Evolutionary conservation across 2,888 invertebrate species (phyloP).

Genomic region (Campoletis raptor): DNA sequence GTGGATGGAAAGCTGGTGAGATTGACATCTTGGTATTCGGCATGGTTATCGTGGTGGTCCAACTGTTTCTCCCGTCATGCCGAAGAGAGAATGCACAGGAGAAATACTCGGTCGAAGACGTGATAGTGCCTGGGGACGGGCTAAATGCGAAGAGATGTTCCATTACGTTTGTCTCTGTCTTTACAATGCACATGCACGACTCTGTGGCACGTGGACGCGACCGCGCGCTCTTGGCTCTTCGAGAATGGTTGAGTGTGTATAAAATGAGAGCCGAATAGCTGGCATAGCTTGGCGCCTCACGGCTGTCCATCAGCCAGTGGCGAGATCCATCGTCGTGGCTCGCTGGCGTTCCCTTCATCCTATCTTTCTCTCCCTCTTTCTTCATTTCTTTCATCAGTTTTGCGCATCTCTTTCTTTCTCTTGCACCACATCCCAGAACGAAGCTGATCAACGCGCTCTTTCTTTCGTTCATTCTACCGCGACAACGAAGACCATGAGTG

Average conservation of each 20-base stretch:
- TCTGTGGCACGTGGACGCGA: conserved; percentile 66
- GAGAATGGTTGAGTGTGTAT: conserved; percentile 66
- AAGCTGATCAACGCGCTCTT: conserved; percentile 57
- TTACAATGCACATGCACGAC: conserved; percentile 44
- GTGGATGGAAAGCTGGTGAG: conserved; percentile 56
- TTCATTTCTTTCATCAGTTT: conserved; percentile 35
- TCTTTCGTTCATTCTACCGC: conserved; percentile 55
- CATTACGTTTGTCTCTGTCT: conserved; percentile 51
- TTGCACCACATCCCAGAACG: conserved; percentile 37
- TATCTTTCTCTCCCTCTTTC: conserved; percentile 56
- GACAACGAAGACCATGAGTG: conserved; percentile 58
- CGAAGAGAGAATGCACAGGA: conserved; percentile 55
- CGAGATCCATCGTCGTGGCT: conserved; percentile 65
- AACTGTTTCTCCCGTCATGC: conserved; percentile 43
- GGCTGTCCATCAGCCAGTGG: conserved; percentile 78
- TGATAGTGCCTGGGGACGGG: conserved; percentile 39
- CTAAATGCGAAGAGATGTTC: conserved; percentile 42
- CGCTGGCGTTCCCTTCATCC: conserved; percentile 67
- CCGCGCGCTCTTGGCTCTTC: conserved; percentile 54
- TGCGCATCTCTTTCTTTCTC: conserved; percentile 42
- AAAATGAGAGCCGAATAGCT: conserved; percentile 79
- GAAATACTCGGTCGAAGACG: conserved; percentile 59
- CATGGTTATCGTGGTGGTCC: conserved; percentile 70
- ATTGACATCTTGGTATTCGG: conserved; percentile 78
- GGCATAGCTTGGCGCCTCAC: conserved; percentile 81